A percentile compares a stretch with the other conserved stretches of the same genome.
Conservation (phyloP, 92 coral and sea anemone species). For the Palythoa caribaeorum region DNA sequence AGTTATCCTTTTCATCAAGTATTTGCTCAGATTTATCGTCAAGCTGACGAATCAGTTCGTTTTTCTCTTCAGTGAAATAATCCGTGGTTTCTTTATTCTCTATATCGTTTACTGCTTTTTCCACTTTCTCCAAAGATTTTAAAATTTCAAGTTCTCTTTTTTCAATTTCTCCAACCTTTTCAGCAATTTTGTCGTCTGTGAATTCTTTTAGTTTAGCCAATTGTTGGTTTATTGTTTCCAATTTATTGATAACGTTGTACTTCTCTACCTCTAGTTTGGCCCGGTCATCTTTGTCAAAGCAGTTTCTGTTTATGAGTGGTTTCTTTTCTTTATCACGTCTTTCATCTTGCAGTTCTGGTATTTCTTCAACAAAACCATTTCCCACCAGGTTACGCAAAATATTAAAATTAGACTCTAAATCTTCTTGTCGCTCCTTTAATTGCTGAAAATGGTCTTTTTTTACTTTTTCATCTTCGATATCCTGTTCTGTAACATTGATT, state of each 20-base stretch:
- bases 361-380: constrained; percentile 80
- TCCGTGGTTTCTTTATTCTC: constrained; percentile 62
- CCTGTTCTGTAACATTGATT: not conserved
- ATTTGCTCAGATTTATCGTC: constrained; percentile 24
- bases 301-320: constrained; percentile 17
- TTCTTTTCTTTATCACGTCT: constrained; percentile 15
- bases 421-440: constrained; percentile 50
- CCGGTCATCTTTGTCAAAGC: constrained; percentile 11
- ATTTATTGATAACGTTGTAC: constrained; percentile 58
- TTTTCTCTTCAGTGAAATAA: constrained; percentile 45
- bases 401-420: constrained; percentile 67
- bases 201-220: constrained; percentile 53
- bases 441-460: constrained; percentile 36
- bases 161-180: constrained; percentile 55
- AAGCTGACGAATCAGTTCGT: constrained; percentile 20
- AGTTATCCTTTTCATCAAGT: not conserved
- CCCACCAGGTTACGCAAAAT: constrained; percentile 84
- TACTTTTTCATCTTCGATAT: not conserved
- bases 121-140: constrained; percentile 59
- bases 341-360: constrained; percentile 70
- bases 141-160: constrained; percentile 61
- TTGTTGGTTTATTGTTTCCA: constrained; percentile 68
- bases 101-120: constrained; percentile 39
- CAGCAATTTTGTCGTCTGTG: constrained; percentile 44
- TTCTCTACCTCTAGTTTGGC: constrained; percentile 57